Conservation (phyloP, 2,113 vertebrate species). For the Takifugu bimaculatus region DNA sequence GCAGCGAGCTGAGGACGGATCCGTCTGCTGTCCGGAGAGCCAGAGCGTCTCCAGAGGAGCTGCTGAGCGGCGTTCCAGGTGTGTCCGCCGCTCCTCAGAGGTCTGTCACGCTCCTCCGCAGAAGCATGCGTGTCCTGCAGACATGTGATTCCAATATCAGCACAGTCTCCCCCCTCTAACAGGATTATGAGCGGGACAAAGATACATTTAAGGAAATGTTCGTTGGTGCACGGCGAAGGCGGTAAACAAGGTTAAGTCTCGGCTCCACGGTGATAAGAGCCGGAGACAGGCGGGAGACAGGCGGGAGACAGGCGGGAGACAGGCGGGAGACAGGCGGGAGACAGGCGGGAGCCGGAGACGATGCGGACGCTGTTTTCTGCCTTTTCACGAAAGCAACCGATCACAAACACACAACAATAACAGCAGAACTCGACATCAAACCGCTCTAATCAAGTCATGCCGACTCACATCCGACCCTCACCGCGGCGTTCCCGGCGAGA, state of each 20-base stretch:
- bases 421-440: neutral
- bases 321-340: conserved; percentile 9
- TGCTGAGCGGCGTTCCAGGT: conserved; percentile 3
- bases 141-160: conserved; percentile 25
- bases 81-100: conserved; percentile 10
- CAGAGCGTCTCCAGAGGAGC: conserved; percentile 21
- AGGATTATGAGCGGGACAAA: conserved; percentile 12
- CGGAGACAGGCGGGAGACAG: conserved; percentile 28
- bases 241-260: conserved; percentile 52
- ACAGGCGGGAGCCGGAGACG: conserved; percentile 25
- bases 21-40: conserved; percentile 11
- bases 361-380: conserved; percentile 2
- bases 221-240: conserved; percentile 14
- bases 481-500: conserved; percentile 1
- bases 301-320: too few species aligned
- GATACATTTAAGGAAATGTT: conserved; percentile 23
- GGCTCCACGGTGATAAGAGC: conserved; percentile 46
- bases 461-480: neutral
- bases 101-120: conserved; percentile 17
- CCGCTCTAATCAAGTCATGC: neutral
- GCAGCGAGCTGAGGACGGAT: conserved; percentile 31
- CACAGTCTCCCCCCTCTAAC: conserved; percentile 12
- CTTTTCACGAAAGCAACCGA: conserved; percentile 5
- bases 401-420: neutral
- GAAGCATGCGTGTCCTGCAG: conserved; percentile 1